phyloP scores from a whole-genome alignment of 2,888 invertebrate species.

The Drosophila emarginata region DNA sequence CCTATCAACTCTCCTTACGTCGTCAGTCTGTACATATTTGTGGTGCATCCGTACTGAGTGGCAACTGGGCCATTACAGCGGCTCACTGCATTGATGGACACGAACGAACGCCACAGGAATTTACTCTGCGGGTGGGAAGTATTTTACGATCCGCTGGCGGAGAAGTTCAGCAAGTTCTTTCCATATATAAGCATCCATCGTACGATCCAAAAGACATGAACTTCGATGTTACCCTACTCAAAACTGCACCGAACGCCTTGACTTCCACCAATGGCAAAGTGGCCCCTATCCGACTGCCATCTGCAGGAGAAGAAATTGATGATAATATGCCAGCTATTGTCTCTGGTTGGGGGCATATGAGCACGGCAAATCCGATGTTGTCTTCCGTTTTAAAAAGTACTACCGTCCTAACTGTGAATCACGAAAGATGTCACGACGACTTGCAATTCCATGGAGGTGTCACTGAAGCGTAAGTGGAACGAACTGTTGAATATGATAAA shows the following conservation, averaged over 20 bases:
- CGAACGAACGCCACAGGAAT: conserved; percentile 64
- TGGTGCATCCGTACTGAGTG: conserved; percentile 76
- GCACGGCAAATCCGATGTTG: conserved; percentile 63
- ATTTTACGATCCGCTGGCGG: conserved; percentile 68
- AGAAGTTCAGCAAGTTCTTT: conserved; percentile 60
- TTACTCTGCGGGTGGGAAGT: conserved; percentile 74
- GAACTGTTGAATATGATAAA: conserved; percentile 6
- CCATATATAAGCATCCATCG: conserved; percentile 76
- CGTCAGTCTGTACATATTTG: conserved; percentile 77
- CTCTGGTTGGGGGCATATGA: conserved; percentile 80
- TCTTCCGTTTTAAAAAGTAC: conserved; percentile 75
- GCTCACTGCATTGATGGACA: conserved; percentile 78
- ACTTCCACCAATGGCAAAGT: conserved; percentile 58
- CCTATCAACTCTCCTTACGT: conserved; percentile 79
- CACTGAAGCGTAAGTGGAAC: conserved; percentile 75
- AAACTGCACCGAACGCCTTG: conserved; percentile 59
- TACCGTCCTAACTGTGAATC: conserved; percentile 73
- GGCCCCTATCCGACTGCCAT: conserved; percentile 65
- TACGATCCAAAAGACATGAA: conserved; percentile 78
- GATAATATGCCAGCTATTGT: conserved; percentile 65
- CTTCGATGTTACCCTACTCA: conserved; percentile 78
- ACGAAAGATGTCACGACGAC: conserved; percentile 64
- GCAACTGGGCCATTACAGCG: conserved; percentile 78
- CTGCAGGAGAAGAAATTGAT: conserved; percentile 44
- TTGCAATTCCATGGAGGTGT: conserved; percentile 73